phyloP scores from a whole-genome alignment of 2,888 invertebrate genomes.

The Neoascia interrupta region DNA sequence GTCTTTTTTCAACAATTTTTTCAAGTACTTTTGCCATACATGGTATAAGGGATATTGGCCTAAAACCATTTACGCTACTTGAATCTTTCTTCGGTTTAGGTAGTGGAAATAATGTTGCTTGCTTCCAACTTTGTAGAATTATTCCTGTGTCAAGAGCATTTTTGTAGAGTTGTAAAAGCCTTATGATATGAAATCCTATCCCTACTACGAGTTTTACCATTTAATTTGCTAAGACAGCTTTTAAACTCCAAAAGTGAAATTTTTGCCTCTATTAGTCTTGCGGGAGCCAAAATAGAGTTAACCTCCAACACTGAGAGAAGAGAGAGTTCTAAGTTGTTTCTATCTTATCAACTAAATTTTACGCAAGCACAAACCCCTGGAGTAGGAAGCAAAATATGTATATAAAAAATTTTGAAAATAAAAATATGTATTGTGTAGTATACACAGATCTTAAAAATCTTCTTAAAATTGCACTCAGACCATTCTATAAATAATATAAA shows the following conservation, averaged over 20 bases:
- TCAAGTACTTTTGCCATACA: conserved; percentile 5
- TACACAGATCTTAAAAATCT: too few relatives aligned
- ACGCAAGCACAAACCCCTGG: too few relatives aligned
- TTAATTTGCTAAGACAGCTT: not conserved
- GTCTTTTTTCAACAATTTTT: conserved; percentile 1
- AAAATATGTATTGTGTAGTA: too few relatives aligned
- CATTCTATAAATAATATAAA: too few relatives aligned
- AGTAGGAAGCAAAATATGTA: too few relatives aligned
- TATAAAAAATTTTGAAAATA: too few relatives aligned
- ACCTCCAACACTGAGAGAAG: not conserved
- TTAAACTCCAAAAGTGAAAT: not conserved
- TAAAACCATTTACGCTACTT: not conserved
- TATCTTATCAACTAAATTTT: too few relatives aligned
- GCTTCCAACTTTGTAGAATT: conserved; percentile 13
- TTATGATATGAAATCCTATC: not conserved
- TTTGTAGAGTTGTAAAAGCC: not conserved
- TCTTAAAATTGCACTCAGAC: too few relatives aligned
- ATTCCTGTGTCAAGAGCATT: too few relatives aligned
- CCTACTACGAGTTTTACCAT: not conserved
- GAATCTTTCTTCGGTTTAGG: conserved; percentile 2
- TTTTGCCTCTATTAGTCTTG: not conserved
- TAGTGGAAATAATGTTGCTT: not conserved
- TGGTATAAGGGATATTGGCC: conserved; percentile 3
- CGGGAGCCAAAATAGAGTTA: not conserved
- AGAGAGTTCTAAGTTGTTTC: too few relatives aligned